phyloP scores from a whole-genome alignment of 1,140 invertebrate genomes.

The Semibalanus balanoides region DNA sequence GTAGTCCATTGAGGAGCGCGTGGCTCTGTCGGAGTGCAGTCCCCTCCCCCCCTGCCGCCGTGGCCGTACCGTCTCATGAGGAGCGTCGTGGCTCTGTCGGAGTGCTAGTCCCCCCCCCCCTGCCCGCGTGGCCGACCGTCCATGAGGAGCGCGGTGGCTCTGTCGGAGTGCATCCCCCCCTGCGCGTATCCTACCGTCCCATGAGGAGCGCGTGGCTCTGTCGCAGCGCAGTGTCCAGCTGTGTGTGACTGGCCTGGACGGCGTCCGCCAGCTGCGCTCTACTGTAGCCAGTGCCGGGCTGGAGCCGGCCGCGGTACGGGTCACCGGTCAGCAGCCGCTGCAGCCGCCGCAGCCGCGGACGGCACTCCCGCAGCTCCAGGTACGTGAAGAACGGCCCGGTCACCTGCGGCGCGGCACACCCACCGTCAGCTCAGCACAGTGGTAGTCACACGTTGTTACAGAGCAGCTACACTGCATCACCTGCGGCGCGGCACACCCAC shows the following conservation, averaged over 20 bases:
- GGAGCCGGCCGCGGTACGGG: not conserved
- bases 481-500: no score
- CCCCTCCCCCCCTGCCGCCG: no score
- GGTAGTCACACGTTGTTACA: no score
- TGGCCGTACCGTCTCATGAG: no score
- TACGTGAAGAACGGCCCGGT: not conserved
- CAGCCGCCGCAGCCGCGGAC: not conserved
- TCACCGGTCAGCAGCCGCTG: not conserved
- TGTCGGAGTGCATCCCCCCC: not conserved
- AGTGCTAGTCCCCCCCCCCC: no score
- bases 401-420: not conserved
- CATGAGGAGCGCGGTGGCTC: not conserved
- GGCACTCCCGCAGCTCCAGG: constrained; percentile 1
- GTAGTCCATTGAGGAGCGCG: no score
- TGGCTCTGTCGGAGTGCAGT: not conserved
- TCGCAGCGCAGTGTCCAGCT: not conserved
- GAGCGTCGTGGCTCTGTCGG: no score
- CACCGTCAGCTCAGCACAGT: no score
- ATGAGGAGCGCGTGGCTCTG: not conserved
- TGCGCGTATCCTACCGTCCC: not conserved
- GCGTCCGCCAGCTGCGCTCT: not conserved
- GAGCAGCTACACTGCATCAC: no score
- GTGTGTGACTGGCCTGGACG: not conserved
- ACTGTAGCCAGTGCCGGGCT: not conserved
- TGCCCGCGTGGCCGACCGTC: not conserved